Evolutionary conservation across 92 coral and sea anemone genomes (phyloP).

Genomic region (Epizoanthus stellaris): DNA sequence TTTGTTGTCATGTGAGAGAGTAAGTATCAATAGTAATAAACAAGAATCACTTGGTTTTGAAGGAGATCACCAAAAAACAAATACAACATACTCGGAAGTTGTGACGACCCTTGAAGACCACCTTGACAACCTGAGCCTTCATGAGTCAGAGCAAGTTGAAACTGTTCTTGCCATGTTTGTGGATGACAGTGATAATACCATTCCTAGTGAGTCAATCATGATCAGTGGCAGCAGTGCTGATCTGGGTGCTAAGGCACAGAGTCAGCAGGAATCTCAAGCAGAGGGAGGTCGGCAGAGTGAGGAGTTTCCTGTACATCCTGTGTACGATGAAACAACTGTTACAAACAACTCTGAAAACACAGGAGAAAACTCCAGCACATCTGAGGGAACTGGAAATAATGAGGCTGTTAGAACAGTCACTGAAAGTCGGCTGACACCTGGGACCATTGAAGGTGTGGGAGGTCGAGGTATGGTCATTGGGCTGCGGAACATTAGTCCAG

Average conservation of each 20-base stretch:
- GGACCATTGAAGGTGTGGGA: not conserved
- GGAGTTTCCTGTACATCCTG: not conserved
- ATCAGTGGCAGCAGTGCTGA: not conserved
- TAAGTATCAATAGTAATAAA: not conserved
- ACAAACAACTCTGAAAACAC: not conserved
- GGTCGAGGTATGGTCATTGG: slow-evolving; percentile 1
- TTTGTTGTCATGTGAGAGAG: not conserved
- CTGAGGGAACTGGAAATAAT: not conserved
- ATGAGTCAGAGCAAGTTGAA: not conserved
- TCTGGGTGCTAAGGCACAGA: not conserved
- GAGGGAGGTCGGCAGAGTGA: not conserved
- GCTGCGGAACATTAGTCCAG: slow-evolving; percentile 75
- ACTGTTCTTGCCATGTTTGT: slow-evolving; percentile 33
- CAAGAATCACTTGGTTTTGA: not conserved
- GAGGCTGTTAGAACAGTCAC: not conserved
- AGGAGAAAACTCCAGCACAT: not conserved
- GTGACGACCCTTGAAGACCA: slow-evolving; percentile 12
- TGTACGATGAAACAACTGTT: not conserved
- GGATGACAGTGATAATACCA: not conserved
- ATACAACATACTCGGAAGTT: not conserved
- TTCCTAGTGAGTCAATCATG: not conserved
- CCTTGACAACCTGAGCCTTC: not conserved
- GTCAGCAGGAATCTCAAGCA: slow-evolving; percentile 6
- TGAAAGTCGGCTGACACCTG: not conserved
- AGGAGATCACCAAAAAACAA: not conserved